phyloP scores from a whole-genome alignment of 2,888 invertebrate genomes.

The Eupeodes luniger region DNA sequence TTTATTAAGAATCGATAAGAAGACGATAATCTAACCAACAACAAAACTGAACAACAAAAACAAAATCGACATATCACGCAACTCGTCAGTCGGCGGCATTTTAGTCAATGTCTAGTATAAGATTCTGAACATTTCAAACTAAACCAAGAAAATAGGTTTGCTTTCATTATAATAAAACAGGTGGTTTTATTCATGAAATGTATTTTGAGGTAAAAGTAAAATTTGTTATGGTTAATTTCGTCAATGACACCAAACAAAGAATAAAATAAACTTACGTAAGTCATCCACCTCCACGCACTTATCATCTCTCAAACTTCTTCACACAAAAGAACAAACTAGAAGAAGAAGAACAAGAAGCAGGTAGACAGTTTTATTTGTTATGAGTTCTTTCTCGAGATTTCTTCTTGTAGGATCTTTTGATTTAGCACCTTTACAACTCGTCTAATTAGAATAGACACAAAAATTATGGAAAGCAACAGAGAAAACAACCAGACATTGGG shows the following conservation, averaged over 20 bases:
- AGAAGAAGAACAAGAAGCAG: not conserved
- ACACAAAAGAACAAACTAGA: constrained; percentile 6
- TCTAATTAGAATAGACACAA: constrained; percentile 9
- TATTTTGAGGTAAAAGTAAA: not conserved
- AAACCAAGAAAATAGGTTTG: not conserved
- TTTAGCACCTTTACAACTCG: not conserved
- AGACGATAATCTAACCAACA: constrained; percentile 3
- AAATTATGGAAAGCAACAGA: not conserved
- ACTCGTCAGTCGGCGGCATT: not conserved
- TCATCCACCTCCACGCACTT: constrained; percentile 5
- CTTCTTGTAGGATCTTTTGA: not conserved
- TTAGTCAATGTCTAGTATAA: not conserved
- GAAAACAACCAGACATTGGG: constrained; percentile 15
- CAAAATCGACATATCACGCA: not conserved
- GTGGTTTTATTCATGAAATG: constrained; percentile 2
- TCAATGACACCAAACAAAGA: constrained; percentile 20
- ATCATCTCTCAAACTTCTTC: not conserved
- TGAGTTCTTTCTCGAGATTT: constrained; percentile 8
- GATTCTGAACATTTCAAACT: not conserved
- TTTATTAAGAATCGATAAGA: not conserved
- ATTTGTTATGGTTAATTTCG: not conserved
- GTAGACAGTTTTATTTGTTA: not conserved
- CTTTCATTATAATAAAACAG: constrained; percentile 3
- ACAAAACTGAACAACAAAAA: not conserved
- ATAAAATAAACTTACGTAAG: constrained; percentile 32